phyloP scores from a whole-genome alignment of 2,113 vertebrate genomes.

The Barbus barbus region DNA sequence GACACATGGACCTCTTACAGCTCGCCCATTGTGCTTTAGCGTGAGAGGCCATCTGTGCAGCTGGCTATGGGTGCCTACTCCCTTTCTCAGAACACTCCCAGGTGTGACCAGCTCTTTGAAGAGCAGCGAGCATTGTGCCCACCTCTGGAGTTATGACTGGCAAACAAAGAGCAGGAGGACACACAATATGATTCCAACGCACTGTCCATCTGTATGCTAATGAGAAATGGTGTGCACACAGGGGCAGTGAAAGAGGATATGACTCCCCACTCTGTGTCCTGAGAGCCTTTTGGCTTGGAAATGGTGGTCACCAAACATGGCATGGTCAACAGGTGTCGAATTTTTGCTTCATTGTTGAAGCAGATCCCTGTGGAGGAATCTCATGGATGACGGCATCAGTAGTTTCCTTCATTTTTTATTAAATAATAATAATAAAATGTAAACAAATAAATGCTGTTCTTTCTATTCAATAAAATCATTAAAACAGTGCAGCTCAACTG shows the following conservation, averaged over 20 bases:
- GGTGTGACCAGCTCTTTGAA: slow-evolving; percentile 70
- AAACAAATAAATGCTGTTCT: too few relatives aligned
- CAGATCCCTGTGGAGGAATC: not conserved
- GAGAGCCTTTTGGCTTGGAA: slow-evolving; percentile 15
- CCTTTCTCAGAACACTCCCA: slow-evolving; percentile 68
- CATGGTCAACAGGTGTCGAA: slow-evolving; percentile 12
- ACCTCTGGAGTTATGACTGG: slow-evolving; percentile 58
- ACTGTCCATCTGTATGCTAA: slow-evolving; percentile 74
- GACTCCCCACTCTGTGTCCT: slow-evolving; percentile 44
- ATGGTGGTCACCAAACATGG: slow-evolving; percentile 19
- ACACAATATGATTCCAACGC: slow-evolving; percentile 62
- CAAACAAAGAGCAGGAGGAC: slow-evolving; percentile 49
- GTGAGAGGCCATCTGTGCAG: slow-evolving; percentile 69
- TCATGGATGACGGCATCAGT: not conserved
- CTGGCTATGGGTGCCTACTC: slow-evolving; percentile 54
- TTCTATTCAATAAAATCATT: too few relatives aligned
- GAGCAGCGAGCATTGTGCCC: slow-evolving; percentile 52
- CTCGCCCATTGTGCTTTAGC: slow-evolving; percentile 52
- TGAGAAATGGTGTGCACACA: slow-evolving; percentile 43
- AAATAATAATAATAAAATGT: not conserved
- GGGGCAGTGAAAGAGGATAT: slow-evolving; percentile 48
- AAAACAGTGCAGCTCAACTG: not conserved
- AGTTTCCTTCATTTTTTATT: not conserved
- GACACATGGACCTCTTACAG: slow-evolving; percentile 66
- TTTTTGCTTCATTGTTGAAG: slow-evolving; percentile 7